Percentiles rank a stretch among this genome's conserved stretches.
These are phyloP conservation scores for Diaprepes abbreviatus DNA, from an alignment of 2,888 invertebrate species.

Conservation along the genomic window DNA sequence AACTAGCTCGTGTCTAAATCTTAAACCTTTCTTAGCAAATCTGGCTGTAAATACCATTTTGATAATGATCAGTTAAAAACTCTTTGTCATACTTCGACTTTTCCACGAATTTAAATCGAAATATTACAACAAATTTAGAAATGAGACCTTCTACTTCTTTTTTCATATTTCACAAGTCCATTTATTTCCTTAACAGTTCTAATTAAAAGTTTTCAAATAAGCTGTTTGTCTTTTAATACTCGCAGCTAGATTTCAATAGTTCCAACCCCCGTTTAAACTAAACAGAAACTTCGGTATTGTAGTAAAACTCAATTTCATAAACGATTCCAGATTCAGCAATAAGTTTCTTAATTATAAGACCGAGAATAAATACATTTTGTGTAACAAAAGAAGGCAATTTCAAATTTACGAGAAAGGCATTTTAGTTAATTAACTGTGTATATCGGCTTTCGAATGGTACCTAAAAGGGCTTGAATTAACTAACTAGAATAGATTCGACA, in stretches of 20 bases:
- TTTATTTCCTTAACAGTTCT: conserved; percentile 15
- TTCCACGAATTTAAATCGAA: not conserved
- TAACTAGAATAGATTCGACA: conserved; percentile 29
- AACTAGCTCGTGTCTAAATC: no score
- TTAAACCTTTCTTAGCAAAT: no score
- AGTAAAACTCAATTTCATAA: conserved; percentile 32
- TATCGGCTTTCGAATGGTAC: conserved; percentile 27
- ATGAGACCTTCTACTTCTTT: not conserved
- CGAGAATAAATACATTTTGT: conserved; percentile 41
- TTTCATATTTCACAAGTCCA: not conserved
- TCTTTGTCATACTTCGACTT: no score
- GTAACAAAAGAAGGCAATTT: conserved; percentile 45
- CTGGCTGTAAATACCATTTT: no score
- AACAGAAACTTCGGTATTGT: conserved; percentile 23
- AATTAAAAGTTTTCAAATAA: conserved; percentile 43
- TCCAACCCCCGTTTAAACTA: conserved; percentile 8
- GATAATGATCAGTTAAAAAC: not conserved
- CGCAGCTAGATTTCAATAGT: conserved; percentile 40
- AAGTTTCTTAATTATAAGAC: conserved; percentile 45
- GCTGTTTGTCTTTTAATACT: conserved; percentile 36
- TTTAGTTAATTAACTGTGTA: conserved; percentile 45
- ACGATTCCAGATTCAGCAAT: conserved; percentile 37
- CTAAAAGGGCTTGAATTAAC: conserved; percentile 32
- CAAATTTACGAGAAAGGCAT: conserved; percentile 36
- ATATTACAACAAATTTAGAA: not conserved